phyloP scores from a whole-genome alignment of 2,113 vertebrate genomes.

The Rhipidura dahli region DNA sequence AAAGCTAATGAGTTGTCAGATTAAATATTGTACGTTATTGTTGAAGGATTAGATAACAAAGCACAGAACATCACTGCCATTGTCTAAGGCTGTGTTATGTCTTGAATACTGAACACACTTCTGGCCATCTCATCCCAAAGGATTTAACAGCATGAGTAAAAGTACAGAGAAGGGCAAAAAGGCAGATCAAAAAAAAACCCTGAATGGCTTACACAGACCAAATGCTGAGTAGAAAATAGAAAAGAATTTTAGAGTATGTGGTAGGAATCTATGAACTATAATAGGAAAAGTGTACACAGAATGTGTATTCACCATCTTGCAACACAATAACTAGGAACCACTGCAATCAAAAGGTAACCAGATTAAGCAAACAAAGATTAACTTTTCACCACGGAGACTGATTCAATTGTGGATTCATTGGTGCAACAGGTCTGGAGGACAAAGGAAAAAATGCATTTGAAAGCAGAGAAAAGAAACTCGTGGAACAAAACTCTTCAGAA shows the following conservation, averaged over 20 bases:
- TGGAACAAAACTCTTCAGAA: background rate
- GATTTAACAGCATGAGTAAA: background rate
- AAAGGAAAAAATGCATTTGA: background rate
- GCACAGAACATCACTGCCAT: background rate
- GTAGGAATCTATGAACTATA: background rate
- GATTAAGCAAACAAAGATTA: background rate
- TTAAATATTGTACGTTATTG: conserved; percentile 13
- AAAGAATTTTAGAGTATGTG: background rate
- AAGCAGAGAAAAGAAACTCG: background rate
- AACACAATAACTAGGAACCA: background rate
- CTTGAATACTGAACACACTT: background rate
- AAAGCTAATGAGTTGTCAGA: background rate
- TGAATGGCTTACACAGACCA: background rate
- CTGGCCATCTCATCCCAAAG: background rate
- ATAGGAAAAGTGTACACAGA: background rate
- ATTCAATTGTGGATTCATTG: background rate
- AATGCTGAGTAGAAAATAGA: background rate
- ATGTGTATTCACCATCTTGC: background rate
- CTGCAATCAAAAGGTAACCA: background rate
- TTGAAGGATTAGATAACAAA: background rate
- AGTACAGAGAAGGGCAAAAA: background rate
- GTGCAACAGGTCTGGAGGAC: background rate
- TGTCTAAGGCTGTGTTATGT: background rate
- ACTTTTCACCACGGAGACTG: background rate
- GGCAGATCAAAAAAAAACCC: background rate